Evolutionary conservation across 2,113 vertebrate species (phyloP), one percentile per base, ranked within the genome.

Genomic region (Anguilla rostrata): DNA sequence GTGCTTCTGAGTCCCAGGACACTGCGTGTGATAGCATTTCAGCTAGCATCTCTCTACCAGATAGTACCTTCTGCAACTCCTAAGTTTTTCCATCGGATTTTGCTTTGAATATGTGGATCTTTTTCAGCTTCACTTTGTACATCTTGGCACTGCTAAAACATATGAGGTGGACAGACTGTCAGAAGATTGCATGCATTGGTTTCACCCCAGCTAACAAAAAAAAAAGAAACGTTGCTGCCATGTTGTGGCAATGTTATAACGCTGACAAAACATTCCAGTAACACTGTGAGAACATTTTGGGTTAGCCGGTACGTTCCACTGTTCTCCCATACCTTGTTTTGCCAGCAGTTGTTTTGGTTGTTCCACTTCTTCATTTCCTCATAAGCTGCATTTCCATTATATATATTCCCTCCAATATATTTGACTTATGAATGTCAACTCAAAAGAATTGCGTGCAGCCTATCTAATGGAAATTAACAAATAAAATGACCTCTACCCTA

Each of bases 1-100:
- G 87, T 78, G 79, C 60, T 26, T 66, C 78, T 53, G 56, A 57
- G 84, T 12, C 49, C 82, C 18, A 80, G 82, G 81, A 83, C 75
- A 82, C 71, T 86, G 84, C 84, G 79, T 83, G 60, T 66, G 60
- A 22, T 26, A 22, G 3, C 46, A 85, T 39, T 86, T 56, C n/a
- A 86, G 80, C 49, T 83, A 79, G 49, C 84, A 8, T 86, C 57
- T 82, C 12, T 78, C 34, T 82, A 79, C 71, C 41, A 46, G 5
- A 56, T 41, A 29, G 66, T 85, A 85, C 84, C 82, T 83, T 57
- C 34, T 56, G 20, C 22, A 46, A 39, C 39, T 63, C 11, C 39
- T 63, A 53, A 16, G 49, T 41, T 84, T 2, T 83, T 63, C 66
- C 39, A 3, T 84, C 39, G n/a, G 11, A 57, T 75, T 22, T 71